Evolutionary conservation across 2,797 vertebrate genomes (phyloP), one percentile per base, ranked within the genome.

Genomic region (Thaleichthys pacificus): DNA sequence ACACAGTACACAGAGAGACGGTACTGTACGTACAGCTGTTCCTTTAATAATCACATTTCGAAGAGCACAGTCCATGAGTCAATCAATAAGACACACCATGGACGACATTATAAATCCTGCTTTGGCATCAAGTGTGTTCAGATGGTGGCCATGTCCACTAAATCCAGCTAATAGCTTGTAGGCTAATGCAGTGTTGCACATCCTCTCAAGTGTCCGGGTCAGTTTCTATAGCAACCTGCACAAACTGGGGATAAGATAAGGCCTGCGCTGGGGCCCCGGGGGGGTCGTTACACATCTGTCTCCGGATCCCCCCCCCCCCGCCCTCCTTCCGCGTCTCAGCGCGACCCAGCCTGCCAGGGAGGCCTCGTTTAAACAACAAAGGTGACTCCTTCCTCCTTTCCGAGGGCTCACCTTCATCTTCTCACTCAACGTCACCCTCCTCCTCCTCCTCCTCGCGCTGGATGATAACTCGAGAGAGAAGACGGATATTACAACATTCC

Each of bases 251-350:
- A 91, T 89, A 90, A 93, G 91, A 92, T 93, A 92, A 92, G 91
- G 90, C 89, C 88, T 85, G 71, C 85, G 90, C 88, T 64, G 57
- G 88, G 89, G 87, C 89, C 92, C 90, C 91, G 81, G 89, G 92
- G 91, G 92, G 92, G 89, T 91, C 88, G 89, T 92, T 93, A 93
- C 91, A 92, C 92, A 94, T 93, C 91, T 92, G 91, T 93, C 91
- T 89, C 89, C 85, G 58, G 82, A 89, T 69, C 51, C 61, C 69
- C 89, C 88, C 83, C 82, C 84, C 83, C 86, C 84, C 32, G 5
- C 32, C 8, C 32, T 5, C 32, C 32, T 35, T 35, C 32, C 5
- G 32, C 88, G 85, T 84, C 82, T 87, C 81, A 76, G 81, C 77
- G 71, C 82, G 86, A 84, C 80, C 84, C 81, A 83, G 82, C 80